Evolutionary conservation across 2,888 invertebrate genomes (phyloP).

Genomic region (Cheilosia pagana): DNA sequence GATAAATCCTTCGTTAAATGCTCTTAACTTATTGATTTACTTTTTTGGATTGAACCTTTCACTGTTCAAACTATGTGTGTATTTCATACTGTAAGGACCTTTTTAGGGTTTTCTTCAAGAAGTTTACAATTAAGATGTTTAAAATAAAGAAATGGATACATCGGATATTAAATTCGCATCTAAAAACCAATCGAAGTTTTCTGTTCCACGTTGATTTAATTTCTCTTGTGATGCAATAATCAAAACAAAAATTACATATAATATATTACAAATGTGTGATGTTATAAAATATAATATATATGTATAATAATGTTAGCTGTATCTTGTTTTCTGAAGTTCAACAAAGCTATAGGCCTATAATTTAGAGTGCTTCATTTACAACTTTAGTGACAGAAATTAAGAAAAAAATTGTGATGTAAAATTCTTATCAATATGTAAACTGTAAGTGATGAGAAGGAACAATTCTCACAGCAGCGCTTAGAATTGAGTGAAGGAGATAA

Average conservation of each 20-base stretch:
- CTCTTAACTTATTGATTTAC: constrained; percentile 71
- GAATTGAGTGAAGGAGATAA: constrained; percentile 51
- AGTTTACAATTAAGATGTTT: constrained; percentile 64
- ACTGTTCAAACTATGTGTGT: constrained; percentile 71
- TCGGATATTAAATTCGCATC: constrained; percentile 61
- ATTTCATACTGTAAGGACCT: constrained; percentile 68
- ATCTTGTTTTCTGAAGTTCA: constrained; percentile 46
- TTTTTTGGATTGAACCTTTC: constrained; percentile 64
- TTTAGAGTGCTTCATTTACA: constrained; percentile 32
- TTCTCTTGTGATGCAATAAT: constrained; percentile 60
- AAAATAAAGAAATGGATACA: constrained; percentile 61
- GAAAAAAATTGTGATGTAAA: constrained; percentile 55
- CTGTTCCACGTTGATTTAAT: constrained; percentile 40
- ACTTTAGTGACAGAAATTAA: constrained; percentile 25
- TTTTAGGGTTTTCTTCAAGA: constrained; percentile 55
- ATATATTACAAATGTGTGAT: constrained; percentile 48
- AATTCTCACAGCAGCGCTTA: constrained; percentile 33
- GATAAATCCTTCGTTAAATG: constrained; percentile 67
- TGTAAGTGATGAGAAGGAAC: constrained; percentile 44
- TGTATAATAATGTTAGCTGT: constrained; percentile 35
- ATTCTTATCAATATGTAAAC: constrained; percentile 50
- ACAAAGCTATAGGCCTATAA: constrained; percentile 25
- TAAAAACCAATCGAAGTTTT: constrained; percentile 52
- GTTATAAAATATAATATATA: constrained; percentile 41
- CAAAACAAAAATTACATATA: constrained; percentile 63